Conservation (phyloP, 2,888 invertebrate species). For the Hydraecia micacea region DNA sequence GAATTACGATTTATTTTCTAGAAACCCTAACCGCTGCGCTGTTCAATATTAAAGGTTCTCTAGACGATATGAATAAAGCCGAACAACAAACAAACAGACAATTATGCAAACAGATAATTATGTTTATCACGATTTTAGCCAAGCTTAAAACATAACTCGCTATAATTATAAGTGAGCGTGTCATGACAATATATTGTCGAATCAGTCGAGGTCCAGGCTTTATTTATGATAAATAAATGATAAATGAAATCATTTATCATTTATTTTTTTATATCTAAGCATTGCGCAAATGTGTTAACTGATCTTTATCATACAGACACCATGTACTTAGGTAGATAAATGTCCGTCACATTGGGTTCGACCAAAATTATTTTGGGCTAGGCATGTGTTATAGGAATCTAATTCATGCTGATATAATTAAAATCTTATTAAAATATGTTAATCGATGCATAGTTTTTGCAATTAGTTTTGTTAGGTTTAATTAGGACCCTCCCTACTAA, state of each 20-base stretch:
- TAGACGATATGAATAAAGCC: not conserved
- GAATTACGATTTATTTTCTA: not conserved
- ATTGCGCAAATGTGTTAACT: not conserved
- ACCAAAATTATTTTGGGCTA: not conserved
- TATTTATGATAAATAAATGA: too few species aligned
- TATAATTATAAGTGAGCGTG: not conserved
- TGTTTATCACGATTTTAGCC: not conserved
- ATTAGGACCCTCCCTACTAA: too few species aligned
- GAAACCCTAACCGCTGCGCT: not conserved
- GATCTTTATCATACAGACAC: conserved; percentile 7
- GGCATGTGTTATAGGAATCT: not conserved
- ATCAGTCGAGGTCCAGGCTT: not conserved
- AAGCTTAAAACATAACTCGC: not conserved
- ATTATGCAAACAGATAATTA: too few species aligned
- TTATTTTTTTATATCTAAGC: too few species aligned
- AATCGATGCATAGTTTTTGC: not conserved
- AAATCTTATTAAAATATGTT: not conserved
- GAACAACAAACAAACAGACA: too few species aligned
- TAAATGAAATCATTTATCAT: too few species aligned
- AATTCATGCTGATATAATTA: not conserved
- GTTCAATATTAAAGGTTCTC: not conserved
- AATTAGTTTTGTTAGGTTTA: not conserved
- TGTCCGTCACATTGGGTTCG: not conserved
- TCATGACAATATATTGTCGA: not conserved
- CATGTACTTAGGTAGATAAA: not conserved